Conservation (phyloP, 2,888 invertebrate genomes). For the Heliconius cydno region DNA sequence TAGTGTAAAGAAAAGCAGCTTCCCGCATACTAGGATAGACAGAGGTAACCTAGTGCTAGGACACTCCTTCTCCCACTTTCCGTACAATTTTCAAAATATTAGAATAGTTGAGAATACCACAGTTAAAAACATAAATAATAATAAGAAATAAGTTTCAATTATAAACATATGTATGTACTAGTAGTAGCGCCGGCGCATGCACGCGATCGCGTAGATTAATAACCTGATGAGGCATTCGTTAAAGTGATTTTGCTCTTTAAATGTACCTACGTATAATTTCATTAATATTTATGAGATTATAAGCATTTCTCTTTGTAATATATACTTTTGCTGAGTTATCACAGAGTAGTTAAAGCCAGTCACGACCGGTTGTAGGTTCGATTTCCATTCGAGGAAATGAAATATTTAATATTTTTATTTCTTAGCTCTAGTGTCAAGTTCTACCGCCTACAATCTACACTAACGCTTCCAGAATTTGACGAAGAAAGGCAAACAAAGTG, state of each 20-base stretch:
- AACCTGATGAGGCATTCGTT: constrained; percentile 12
- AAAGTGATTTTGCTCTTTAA: constrained; percentile 20
- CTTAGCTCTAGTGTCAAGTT: too few species aligned
- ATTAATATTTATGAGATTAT: constrained; percentile 11
- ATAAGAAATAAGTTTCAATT: not conserved
- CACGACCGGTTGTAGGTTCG: too few species aligned
- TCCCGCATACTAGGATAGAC: too few species aligned
- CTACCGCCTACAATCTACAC: too few species aligned
- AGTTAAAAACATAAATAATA: not conserved
- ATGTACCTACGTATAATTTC: not conserved
- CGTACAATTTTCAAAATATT: too few species aligned
- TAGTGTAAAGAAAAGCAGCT: too few species aligned
- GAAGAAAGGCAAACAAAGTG: too few species aligned
- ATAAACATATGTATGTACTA: not conserved
- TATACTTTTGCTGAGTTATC: not conserved
- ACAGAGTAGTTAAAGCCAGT: not conserved
- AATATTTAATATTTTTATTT: not conserved
- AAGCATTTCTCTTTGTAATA: not conserved
- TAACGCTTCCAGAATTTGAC: too few species aligned
- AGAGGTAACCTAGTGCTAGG: too few species aligned
- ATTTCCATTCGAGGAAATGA: not conserved
- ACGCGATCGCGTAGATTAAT: constrained; percentile 15
- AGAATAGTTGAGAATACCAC: too few species aligned
- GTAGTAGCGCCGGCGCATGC: constrained; percentile 10
- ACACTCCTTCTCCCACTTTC: too few species aligned